Base-by-base conservation (phyloP, 2,113 vertebrate genomes). In the Tylochromis polylepis region DNA sequence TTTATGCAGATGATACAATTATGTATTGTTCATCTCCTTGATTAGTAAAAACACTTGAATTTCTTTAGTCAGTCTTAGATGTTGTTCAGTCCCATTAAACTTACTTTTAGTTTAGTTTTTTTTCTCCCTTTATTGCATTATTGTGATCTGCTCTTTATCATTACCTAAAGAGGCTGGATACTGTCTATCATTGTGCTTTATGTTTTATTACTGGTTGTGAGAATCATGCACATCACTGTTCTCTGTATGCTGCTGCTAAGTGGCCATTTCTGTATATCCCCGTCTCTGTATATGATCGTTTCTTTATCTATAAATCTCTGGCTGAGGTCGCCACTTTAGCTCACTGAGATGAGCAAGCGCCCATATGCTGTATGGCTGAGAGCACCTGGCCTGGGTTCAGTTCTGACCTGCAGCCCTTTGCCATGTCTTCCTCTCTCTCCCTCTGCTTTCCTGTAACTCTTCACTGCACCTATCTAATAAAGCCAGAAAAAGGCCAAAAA, bases 41-140 rank as follows among this genome's bases (percentile, higher is more conserved):
- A 65, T 65, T 65, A 65, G 31, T 36, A 36, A 31, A 65, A 65
- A n/a, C 18, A 36, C 60, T 36, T 65, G 31, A 12, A 36, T 36
- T 65, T 8, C 60, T 65, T 65, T 12, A n/a, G 18, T 18, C 60
- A 65, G 31, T 65, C 31, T 65, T 65, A n/a, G 59, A 62, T 12
- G 31, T 62, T 62, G 59, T 62, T 62, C 59, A 62, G 31, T 62
- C 59, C 36, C 59, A 36, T 62, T 36, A 62, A 62, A 62, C 18
- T 0, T 57, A 57, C n/a, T 57, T 57, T 2, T 2, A 31, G 55
- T 57, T 14, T 57, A 11, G 24, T 57, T 57, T 57, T 36, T 16
- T 62, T 62, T 62, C n/a, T n/a, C n/a, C 31, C 31, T 36, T 62
- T 62, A 5, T 62, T 62, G 31, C 31, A 36, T 62, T 36, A n/a